Conservation (phyloP, 92 coral and sea anemone species). For the Zoanthus gigantus region DNA sequence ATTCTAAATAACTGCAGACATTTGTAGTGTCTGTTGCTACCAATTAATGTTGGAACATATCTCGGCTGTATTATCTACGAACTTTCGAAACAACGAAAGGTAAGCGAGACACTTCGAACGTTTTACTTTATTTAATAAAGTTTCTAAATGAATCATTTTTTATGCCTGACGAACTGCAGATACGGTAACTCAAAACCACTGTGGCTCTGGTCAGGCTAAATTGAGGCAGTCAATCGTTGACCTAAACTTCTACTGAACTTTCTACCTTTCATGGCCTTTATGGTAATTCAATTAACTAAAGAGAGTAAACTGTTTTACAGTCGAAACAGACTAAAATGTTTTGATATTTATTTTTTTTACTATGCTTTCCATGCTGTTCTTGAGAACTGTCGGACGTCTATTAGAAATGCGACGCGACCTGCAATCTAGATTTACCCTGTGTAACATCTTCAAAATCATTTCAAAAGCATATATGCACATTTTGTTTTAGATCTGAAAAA, state of each 20-base stretch:
- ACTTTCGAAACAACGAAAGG: conserved; percentile 16
- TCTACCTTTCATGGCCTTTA: too few relatives aligned
- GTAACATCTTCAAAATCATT: too few relatives aligned
- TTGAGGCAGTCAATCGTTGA: background rate
- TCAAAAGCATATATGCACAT: too few relatives aligned
- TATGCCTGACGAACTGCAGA: background rate
- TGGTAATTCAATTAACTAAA: too few relatives aligned
- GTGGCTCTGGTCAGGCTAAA: background rate
- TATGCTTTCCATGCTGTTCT: too few relatives aligned
- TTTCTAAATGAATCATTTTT: background rate
- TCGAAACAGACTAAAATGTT: too few relatives aligned
- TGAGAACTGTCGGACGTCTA: too few relatives aligned
- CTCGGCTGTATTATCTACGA: background rate
- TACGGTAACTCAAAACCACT: background rate
- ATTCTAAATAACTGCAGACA: background rate
- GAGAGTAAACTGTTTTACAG: too few relatives aligned
- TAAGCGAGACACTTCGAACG: background rate
- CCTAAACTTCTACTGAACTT: background rate
- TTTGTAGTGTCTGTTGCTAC: background rate
- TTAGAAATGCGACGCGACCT: too few relatives aligned
- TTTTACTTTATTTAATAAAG: background rate
- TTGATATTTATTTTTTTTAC: too few relatives aligned
- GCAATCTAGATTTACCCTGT: too few relatives aligned
- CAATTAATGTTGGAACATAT: background rate
- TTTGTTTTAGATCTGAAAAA: too few relatives aligned